Conservation (phyloP, 2,888 invertebrate species). For the Altica lythri region DNA sequence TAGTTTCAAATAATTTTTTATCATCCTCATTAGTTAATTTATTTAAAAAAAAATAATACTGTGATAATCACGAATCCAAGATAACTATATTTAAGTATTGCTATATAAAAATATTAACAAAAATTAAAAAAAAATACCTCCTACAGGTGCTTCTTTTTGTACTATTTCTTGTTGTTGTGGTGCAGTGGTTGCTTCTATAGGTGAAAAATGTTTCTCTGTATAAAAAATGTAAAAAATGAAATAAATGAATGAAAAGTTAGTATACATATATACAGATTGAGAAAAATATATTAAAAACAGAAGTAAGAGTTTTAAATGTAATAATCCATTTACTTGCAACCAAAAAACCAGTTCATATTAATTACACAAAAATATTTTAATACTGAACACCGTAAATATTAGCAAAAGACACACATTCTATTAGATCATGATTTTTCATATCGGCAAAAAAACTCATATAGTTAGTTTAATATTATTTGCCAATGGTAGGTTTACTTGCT, state of each 20-base stretch:
- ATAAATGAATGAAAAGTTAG: constrained; percentile 29
- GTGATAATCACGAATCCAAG: too few relatives aligned
- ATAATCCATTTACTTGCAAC: too few relatives aligned
- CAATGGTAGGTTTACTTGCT: too few relatives aligned
- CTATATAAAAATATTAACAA: constrained; percentile 25
- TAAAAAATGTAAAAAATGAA: constrained; percentile 36
- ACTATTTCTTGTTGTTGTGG: constrained; percentile 41
- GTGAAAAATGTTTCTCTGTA: constrained; percentile 42
- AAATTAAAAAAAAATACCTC: constrained; percentile 41
- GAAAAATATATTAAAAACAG: constrained; percentile 4
- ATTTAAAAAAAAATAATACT: too few relatives aligned
- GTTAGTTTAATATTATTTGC: too few relatives aligned
- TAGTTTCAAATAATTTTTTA: too few relatives aligned
- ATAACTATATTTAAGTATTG: too few relatives aligned
- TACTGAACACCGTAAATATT: not conserved
- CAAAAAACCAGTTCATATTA: too few relatives aligned
- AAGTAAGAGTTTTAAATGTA: not conserved
- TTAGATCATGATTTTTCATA: too few relatives aligned
- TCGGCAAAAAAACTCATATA: too few relatives aligned
- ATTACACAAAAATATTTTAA: not conserved
- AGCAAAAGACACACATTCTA: not conserved
- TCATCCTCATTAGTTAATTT: too few relatives aligned
- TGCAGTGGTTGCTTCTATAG: constrained; percentile 39
- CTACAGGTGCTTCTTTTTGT: constrained; percentile 41
- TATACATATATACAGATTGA: constrained; percentile 5